A percentile compares a stretch with the other conserved stretches of the same genome.
Evolutionary conservation across 2,113 vertebrate genomes (phyloP).

Genomic region (Lycocorax pyrrhopterus): DNA sequence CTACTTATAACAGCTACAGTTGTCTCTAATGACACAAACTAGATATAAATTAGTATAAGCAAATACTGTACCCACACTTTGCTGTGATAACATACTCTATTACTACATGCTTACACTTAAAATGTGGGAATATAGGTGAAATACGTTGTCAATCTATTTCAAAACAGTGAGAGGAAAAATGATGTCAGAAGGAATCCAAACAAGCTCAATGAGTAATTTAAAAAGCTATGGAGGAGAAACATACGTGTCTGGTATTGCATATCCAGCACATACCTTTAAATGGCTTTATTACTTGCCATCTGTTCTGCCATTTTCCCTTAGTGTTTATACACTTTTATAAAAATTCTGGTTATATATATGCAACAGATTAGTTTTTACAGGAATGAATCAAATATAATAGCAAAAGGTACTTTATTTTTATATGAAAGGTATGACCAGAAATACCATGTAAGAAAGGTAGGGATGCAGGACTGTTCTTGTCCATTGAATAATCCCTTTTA

Average conservation of each 20-base stretch:
- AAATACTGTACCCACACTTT: background rate
- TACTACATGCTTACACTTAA: background rate
- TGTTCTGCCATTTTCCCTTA: conserved; percentile 24
- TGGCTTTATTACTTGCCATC: background rate
- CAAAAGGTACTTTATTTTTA: conserved; percentile 40
- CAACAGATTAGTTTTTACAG: conserved; percentile 3
- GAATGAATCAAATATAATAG: conserved; percentile 20
- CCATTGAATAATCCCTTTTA: conserved; percentile 39
- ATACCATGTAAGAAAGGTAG: background rate
- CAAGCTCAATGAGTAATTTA: background rate
- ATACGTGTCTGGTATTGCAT: background rate
- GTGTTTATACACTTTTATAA: conserved; percentile 35
- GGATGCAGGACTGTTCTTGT: background rate
- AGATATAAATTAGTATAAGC: background rate
- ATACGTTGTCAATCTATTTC: background rate
- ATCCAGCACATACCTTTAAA: background rate
- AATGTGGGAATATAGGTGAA: background rate
- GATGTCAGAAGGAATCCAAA: background rate
- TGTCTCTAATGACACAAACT: background rate
- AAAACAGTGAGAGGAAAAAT: background rate
- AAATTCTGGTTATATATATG: conserved; percentile 17
- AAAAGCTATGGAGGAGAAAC: background rate
- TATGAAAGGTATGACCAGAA: conserved; percentile 30
- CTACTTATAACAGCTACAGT: background rate
- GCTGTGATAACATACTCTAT: background rate